Base-by-base conservation (phyloP, 2,797 vertebrate species). In the Chaetophractus vellerosus region DNA sequence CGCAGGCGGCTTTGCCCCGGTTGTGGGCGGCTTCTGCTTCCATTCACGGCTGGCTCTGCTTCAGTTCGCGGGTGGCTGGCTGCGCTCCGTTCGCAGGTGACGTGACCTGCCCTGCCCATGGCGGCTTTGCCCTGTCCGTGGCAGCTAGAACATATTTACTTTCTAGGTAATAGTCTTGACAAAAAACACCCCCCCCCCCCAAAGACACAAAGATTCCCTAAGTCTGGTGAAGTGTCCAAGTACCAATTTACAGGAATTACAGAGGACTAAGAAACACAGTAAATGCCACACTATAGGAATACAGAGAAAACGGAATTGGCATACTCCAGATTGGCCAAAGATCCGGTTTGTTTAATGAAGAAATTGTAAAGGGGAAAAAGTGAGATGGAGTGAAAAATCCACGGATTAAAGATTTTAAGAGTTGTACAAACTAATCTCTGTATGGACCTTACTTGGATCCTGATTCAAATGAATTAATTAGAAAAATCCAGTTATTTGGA, bases 391-490 rank as follows among this genome's bases (percentile, higher is more conserved):
- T 91, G 31, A 50, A 89, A 92, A 87, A 81, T 6, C 2, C 76
- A 1, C 9, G 79, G 64, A 64, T 68, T 38, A 71, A 91, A 95
- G 26, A 66, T 63, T 57, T 69, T 21, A 64, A 61, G 72, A 93
- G 38, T 41, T 9, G 6, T n/a, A 11, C 12, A 19, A 7, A 0
- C 23, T 23, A 66, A 1, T 50, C 26, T 71, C 24, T 76, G 5
- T 24, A 6, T 72, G 50, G 50, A 5, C 3, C 1, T 86, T 36
- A 16, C 24, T 41, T 93, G 68, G 50, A 74, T 52, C 15, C 18
- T 55, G 28, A 78, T 90, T 95, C 24, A 84, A 59, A 38, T 86
- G 28, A 84, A 52, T 81, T 84, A 72, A 55, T 55, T 83, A 52
- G 15, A 59, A n/a, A 71, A 88, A 72, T 55, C 12, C 15, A 38